Conservation (phyloP, 2,888 invertebrate genomes). For the Zele albiditarsus region DNA sequence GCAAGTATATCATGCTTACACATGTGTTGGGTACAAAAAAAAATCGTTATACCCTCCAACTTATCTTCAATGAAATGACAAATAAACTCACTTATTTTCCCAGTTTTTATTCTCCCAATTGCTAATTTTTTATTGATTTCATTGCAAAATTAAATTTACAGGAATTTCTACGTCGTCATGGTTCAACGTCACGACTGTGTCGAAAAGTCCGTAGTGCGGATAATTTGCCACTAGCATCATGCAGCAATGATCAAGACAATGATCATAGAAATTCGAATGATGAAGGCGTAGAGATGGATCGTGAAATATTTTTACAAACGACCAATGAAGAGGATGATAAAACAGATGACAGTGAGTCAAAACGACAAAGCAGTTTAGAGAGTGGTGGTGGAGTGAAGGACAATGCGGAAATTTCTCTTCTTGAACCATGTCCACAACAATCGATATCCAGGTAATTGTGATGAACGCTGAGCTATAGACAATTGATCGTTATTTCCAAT, state of each 20-base stretch:
- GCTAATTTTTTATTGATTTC: too few species aligned
- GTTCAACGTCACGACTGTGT: constrained; percentile 85
- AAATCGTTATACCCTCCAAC: background rate
- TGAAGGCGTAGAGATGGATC: constrained; percentile 62
- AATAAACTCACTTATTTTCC: background rate
- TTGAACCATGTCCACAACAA: constrained; percentile 57
- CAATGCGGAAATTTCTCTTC: constrained; percentile 57
- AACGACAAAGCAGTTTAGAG: constrained; percentile 57
- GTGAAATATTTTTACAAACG: constrained; percentile 63
- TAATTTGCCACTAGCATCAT: constrained; percentile 76
- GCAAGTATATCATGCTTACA: background rate
- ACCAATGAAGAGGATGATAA: constrained; percentile 63
- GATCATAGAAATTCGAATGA: constrained; percentile 55
- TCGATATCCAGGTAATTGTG: constrained; percentile 60
- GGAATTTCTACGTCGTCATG: constrained; percentile 86
- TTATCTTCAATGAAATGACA: background rate
- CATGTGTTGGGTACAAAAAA: background rate
- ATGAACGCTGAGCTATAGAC: background rate
- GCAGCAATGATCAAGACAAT: constrained; percentile 58
- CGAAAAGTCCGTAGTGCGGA: constrained; percentile 86
- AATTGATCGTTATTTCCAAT: background rate
- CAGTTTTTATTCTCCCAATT: background rate
- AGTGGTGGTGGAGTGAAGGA: constrained; percentile 57
- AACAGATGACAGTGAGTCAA: constrained; percentile 60
- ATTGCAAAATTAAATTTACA: too few species aligned